phyloP scores from a whole-genome alignment of 2,113 vertebrate species.

The Larimichthys crocea region DNA sequence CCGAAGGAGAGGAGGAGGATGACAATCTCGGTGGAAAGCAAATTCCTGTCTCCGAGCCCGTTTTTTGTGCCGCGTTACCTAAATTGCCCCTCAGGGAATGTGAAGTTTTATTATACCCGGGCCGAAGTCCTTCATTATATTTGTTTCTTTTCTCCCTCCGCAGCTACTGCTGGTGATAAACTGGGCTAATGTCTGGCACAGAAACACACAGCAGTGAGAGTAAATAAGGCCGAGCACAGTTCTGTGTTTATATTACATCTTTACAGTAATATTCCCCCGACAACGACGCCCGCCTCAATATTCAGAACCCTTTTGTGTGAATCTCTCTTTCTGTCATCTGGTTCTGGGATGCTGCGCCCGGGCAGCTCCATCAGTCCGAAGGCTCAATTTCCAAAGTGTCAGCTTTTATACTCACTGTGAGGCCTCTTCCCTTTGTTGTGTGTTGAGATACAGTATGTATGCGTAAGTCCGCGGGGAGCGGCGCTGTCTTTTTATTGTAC shows the following conservation, averaged over 20 bases:
- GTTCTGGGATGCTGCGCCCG: conserved; percentile 41
- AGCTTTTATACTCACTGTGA: conserved; percentile 57
- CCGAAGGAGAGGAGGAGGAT: conserved; percentile 38
- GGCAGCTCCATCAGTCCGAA: conserved; percentile 61
- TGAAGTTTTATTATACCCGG: conserved; percentile 49
- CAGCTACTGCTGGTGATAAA: conserved; percentile 42
- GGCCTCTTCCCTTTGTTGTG: conserved; percentile 45
- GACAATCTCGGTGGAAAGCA: conserved; percentile 54
- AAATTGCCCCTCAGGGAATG: conserved; percentile 57
- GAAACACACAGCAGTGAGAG: conserved; percentile 13
- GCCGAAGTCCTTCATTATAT: conserved; percentile 58
- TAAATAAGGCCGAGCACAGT: conserved; percentile 22
- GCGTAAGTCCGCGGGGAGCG: conserved; percentile 12
- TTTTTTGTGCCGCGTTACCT: conserved; percentile 37
- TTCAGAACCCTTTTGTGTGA: conserved; percentile 35
- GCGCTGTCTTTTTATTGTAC: background rate
- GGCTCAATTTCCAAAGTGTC: conserved; percentile 76
- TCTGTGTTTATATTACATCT: conserved; percentile 63
- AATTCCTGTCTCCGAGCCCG: conserved; percentile 42
- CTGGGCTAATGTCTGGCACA: conserved; percentile 51
- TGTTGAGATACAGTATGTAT: conserved; percentile 10
- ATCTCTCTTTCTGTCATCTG: conserved; percentile 43
- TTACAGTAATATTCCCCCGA: conserved; percentile 61
- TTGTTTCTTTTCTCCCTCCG: background rate
- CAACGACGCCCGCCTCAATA: conserved; percentile 19